Evolutionary conservation across 1,140 invertebrate species (phyloP).

Genomic region (Bombus waltoni): DNA sequence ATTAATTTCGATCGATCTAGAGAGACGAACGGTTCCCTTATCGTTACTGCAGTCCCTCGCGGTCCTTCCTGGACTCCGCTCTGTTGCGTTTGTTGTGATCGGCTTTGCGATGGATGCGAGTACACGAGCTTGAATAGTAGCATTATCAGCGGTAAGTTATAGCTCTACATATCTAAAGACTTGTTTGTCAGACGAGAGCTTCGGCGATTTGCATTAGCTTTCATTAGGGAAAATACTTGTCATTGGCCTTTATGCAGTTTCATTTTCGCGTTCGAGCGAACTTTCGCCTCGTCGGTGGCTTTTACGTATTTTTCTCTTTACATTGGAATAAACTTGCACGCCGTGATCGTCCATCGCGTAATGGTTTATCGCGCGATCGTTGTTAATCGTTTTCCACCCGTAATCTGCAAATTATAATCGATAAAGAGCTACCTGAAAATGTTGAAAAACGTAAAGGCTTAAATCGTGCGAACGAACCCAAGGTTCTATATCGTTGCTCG

Average conservation of each 20-base stretch:
- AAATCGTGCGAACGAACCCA: neutral
- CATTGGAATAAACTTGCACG: no score
- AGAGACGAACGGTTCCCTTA: conserved; percentile 12
- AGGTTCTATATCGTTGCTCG: neutral
- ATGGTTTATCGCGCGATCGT: no score
- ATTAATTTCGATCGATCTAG: conserved; percentile 39
- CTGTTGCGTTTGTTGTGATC: conserved; percentile 16
- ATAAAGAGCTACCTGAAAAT: neutral
- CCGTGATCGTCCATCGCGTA: no score
- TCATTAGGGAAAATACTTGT: neutral
- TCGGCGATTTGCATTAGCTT: neutral
- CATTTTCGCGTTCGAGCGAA: neutral
- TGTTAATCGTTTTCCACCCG: neutral
- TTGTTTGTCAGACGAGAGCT: neutral
- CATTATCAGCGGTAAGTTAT: neutral
- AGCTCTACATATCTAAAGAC: neutral
- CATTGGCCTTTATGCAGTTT: neutral
- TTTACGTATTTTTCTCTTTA: no score
- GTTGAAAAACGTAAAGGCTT: neutral
- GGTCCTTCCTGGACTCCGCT: neutral
- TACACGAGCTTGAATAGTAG: no score
- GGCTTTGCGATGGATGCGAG: neutral
- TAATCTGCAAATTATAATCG: neutral
- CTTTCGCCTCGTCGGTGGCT: neutral
- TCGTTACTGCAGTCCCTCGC: neutral